Evolutionary conservation across 92 coral and sea anemone genomes (phyloP).

Genomic region (Porites lobata): DNA sequence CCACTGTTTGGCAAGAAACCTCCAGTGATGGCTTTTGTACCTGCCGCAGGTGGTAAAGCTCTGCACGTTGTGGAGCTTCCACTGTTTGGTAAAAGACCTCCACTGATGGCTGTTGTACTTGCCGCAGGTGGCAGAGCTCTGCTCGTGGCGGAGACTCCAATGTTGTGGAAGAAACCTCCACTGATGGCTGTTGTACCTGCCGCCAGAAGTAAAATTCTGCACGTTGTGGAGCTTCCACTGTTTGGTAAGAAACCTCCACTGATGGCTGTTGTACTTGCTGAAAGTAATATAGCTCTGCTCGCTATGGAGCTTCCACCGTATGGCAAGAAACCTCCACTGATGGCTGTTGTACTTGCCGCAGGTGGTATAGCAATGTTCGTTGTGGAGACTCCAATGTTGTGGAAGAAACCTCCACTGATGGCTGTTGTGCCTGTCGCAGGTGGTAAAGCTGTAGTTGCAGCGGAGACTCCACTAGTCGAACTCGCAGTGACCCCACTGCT

Average conservation of each 20-base stretch:
- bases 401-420: constrained; percentile 30
- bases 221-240: not conserved
- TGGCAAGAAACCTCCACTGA: constrained; percentile 24
- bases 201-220: not conserved
- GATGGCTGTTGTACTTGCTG: not conserved
- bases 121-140: not conserved
- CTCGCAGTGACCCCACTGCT: constrained; percentile 4
- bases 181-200: constrained; percentile 10
- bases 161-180: constrained; percentile 17
- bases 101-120: constrained; percentile 15
- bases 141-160: not conserved
- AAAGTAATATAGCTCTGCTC: not conserved
- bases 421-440: not conserved
- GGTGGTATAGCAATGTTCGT: constrained; percentile 13
- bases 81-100: constrained; percentile 2
- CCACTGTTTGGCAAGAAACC: constrained; percentile 11
- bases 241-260: not conserved
- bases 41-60: constrained; percentile 12
- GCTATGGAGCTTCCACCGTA: constrained; percentile 7
- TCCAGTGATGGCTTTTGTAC: constrained; percentile 28
- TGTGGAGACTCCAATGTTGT: constrained; percentile 8
- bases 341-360: constrained; percentile 8
- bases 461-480: not conserved
- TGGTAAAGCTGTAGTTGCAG: constrained; percentile 19
- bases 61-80: not conserved